A percentile compares a stretch with the other conserved stretches of the same genome.
Conservation (phyloP, 2,888 invertebrate species). For the Euzetes globulus region DNA sequence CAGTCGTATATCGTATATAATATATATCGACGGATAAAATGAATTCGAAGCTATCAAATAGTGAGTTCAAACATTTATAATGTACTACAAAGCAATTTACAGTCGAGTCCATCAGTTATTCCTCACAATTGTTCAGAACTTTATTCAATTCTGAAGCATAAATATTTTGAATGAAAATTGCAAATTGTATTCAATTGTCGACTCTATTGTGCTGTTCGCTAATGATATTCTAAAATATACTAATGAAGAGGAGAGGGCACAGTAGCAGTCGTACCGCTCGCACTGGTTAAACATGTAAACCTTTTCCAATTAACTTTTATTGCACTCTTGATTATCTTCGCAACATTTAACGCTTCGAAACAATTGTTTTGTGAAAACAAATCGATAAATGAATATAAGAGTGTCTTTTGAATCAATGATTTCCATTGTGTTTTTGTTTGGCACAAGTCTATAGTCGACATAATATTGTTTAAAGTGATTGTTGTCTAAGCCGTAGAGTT, state of each 20-base stretch:
- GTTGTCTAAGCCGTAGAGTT: background rate
- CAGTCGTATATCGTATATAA: too few species aligned
- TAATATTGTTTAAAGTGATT: slow-evolving; percentile 12
- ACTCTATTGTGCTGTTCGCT: slow-evolving; percentile 5
- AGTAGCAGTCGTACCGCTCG: background rate
- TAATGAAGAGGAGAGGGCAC: background rate
- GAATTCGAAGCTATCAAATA: too few species aligned
- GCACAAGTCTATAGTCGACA: background rate
- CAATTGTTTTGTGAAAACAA: slow-evolving; percentile 29
- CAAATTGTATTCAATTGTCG: slow-evolving; percentile 10
- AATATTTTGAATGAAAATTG: background rate
- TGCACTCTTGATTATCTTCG: slow-evolving; percentile 28
- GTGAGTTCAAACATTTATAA: background rate
- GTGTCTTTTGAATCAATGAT: background rate
- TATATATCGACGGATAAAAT: too few species aligned
- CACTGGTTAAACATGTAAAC: slow-evolving; percentile 27
- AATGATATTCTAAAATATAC: slow-evolving; percentile 29
- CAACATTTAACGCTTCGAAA: slow-evolving; percentile 25
- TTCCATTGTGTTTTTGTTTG: background rate
- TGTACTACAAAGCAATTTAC: background rate
- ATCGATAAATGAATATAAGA: slow-evolving; percentile 30
- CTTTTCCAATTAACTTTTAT: slow-evolving; percentile 30
- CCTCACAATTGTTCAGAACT: background rate
- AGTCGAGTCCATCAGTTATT: background rate
- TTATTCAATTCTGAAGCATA: too few species aligned